Evolutionary conservation across 2,888 invertebrate species (phyloP), one percentile per base, ranked within the genome.

Genomic region (Drosophila recens): DNA sequence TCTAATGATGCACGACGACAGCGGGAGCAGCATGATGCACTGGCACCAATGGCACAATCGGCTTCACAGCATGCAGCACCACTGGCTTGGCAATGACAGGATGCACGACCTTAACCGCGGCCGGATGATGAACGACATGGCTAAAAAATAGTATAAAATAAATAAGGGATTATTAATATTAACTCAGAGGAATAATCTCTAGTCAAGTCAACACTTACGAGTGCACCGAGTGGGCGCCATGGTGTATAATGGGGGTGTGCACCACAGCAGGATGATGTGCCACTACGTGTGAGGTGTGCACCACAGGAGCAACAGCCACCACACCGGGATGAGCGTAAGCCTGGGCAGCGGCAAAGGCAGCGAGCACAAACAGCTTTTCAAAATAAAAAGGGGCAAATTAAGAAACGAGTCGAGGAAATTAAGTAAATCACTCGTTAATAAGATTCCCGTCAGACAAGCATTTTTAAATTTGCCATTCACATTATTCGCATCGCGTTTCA

Each of bases 111-210:
- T 89, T 91, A 27, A 92, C 86, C 42, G 93, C 88, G 15, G 88
- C 90, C 62, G 94, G 93, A 63, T 94, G 94, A 82, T 91, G 91
- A 53, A 91, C 90, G 36, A 91, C 91, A 61, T 91, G 91, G 4
- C 91, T 91, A 49, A 4, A 23, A 49, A 46, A 13, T n/a, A n/a
- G 40, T 13, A 68, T 30, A 27, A 9, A 61, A 38, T 17, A 17
- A 45, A 17, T 30, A n/a, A n/a, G 30, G 43, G 30, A 15, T 46
- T 27, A 30, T 0, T 53, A 10, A 11, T n/a, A 53, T 20, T 5
- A 27, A 27, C 0, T 27, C 27, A 5, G 38, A 27, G 17, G 6
- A 23, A 4, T 36, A 36, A 57, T 11, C 11, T 11, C 11, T 42
- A 2, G 58, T 30, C 27, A 33, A 20, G 20, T 48, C 46, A 56